Base-by-base conservation (phyloP, 2,888 invertebrate species). In the Drosophila helvetica region DNA sequence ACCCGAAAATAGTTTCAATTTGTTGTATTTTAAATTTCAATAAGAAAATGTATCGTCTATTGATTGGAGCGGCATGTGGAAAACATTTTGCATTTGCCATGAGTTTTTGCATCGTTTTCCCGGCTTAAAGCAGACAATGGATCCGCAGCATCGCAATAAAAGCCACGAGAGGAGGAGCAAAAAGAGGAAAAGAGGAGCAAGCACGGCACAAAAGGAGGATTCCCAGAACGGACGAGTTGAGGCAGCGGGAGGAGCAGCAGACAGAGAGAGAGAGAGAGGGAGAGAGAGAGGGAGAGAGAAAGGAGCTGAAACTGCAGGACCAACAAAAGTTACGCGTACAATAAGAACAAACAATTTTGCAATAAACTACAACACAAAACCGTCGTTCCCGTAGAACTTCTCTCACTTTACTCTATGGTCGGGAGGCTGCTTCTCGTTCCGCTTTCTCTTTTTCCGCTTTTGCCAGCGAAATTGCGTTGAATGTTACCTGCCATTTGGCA, bases 401-500 rank as follows among this genome's bases (percentile, higher is more conserved):
- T 2, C 38, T 15, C 38, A 38, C 38, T 38, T 38, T 38, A n/a
- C 15, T 15, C 38, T n/a, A 6, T 15, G 38, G 38, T 6, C 15
- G 38, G 6, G 38, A 38, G 27, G n/a, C 25, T 45, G n/a, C 27
- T 25, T 43, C n/a, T 45, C 45, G 27, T 33, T 30, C 22, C 18
- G 42, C 50, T 72, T 47, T 45, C 69, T 54, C 54, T 30, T 72
- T 72, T 62, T 55, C 61, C 22, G 22, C 22, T 52, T 19, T 47
- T 61, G 47, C 56, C 55, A 55, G 71, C 74, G 86, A 86, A 83
- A 88, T 86, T 88, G 84, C 83, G 84, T 88, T 86, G 82, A 88
- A 88, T 83, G 83, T 75, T 88, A 83, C 88, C 82, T 88, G 86
- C 82, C 82, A 82, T 82, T 82, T 82, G 86, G 83, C 83, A 73